A percentile compares a stretch with the other conserved stretches of the same genome.
These are phyloP conservation scores for Thalpophila matura DNA, from an alignment of 2,888 invertebrate species.

Conservation along the genomic window DNA sequence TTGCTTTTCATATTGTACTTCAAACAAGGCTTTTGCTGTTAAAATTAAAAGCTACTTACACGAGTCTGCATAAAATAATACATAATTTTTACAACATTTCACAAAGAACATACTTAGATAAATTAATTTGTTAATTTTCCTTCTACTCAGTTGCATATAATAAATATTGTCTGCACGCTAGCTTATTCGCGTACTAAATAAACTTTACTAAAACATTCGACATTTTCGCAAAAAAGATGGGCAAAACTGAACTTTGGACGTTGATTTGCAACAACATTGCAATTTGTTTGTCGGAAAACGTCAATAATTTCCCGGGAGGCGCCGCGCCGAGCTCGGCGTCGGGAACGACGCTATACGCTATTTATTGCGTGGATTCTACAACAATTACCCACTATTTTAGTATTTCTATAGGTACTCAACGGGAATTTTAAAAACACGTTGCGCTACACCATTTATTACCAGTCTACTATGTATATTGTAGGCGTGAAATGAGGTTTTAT, in stretches of 20 bases:
- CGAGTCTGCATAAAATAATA: slow-evolving; percentile 17
- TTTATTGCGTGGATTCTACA: slow-evolving; percentile 76
- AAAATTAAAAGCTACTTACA: slow-evolving; percentile 10
- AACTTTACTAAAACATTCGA: neutral
- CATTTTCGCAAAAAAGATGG: slow-evolving; percentile 14
- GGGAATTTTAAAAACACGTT: slow-evolving; percentile 51
- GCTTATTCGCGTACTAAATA: slow-evolving; percentile 13
- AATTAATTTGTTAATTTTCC: slow-evolving; percentile 5
- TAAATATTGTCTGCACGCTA: slow-evolving; percentile 12
- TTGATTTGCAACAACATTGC: slow-evolving; percentile 70
- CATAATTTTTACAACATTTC: slow-evolving; percentile 6
- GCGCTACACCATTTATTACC: slow-evolving; percentile 15
- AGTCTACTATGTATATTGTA: neutral
- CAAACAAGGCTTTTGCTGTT: slow-evolving; percentile 19
- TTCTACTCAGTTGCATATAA: slow-evolving; percentile 2
- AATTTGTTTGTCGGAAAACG: slow-evolving; percentile 74
- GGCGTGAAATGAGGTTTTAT: slow-evolving; percentile 12
- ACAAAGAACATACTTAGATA: neutral
- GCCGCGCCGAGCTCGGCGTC: slow-evolving; percentile 60
- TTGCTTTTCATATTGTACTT: slow-evolving; percentile 32
- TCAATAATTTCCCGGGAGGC: slow-evolving; percentile 82
- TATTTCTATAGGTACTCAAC: slow-evolving; percentile 51
- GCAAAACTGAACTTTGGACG: slow-evolving; percentile 22
- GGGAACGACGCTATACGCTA: slow-evolving; percentile 56
- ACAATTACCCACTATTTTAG: slow-evolving; percentile 69